phyloP scores from a whole-genome alignment of 2,113 vertebrate species.

The Pagrus major region DNA sequence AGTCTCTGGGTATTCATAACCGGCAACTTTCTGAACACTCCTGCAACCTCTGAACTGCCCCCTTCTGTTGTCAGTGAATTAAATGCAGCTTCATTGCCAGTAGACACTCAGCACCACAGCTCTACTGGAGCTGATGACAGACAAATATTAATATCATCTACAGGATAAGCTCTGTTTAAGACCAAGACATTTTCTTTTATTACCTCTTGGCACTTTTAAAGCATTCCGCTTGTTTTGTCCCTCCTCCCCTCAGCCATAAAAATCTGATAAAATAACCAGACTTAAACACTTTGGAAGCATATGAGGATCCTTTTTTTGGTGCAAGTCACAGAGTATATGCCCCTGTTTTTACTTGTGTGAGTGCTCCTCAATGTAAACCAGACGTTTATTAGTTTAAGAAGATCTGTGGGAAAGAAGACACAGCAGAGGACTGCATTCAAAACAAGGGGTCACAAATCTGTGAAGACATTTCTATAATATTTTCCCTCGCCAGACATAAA shows the following conservation, averaged over 20 bases:
- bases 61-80: neutral
- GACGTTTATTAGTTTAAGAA: constrained; percentile 67
- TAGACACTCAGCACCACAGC: constrained; percentile 5
- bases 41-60: neutral
- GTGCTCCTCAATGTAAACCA: constrained; percentile 66
- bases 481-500: constrained; percentile 54
- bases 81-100: neutral
- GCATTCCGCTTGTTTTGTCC: constrained; percentile 62
- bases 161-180: constrained; percentile 50
- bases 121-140: constrained; percentile 25
- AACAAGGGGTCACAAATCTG: constrained; percentile 67
- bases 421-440: constrained; percentile 50
- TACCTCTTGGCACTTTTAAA: constrained; percentile 63
- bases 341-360: constrained; percentile 19
- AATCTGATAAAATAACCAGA: constrained; percentile 68
- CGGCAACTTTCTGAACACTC: neutral
- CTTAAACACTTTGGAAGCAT: constrained; percentile 58
- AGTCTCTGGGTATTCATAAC: neutral
- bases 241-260: constrained; percentile 53
- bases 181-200: constrained; percentile 58
- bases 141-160: constrained; percentile 34
- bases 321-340: constrained; percentile 28
- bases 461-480: constrained; percentile 52
- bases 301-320: constrained; percentile 44
- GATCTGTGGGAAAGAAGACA: constrained; percentile 54